Conservation (phyloP, 1,140 invertebrate species). For the Cephus cinctus region DNA sequence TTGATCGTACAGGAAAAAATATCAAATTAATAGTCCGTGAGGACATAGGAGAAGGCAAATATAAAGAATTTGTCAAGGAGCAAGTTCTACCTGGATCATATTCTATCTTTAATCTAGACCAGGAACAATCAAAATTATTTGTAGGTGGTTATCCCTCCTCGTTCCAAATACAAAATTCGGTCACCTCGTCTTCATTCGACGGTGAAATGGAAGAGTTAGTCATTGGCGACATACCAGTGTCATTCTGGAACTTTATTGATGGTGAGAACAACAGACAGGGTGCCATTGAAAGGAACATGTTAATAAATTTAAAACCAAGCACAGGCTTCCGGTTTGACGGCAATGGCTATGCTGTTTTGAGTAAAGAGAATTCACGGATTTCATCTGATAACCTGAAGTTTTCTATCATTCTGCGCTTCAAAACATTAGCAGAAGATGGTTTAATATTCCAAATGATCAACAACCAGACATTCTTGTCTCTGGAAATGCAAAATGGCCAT, state of each 20-base stretch:
- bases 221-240: conserved; percentile 85
- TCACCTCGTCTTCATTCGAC: conserved; percentile 75
- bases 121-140: conserved; percentile 82
- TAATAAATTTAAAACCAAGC: conserved; percentile 62
- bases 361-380: conserved; percentile 60
- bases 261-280: conserved; percentile 74
- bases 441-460: conserved; percentile 83
- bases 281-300: conserved; percentile 69
- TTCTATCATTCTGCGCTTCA: conserved; percentile 70
- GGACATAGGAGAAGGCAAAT: conserved; percentile 64
- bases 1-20: conserved; percentile 84
- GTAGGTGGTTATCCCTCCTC: conserved; percentile 82
- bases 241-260: conserved; percentile 92
- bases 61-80: conserved; percentile 58
- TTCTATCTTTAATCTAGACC: conserved; percentile 85
- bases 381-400: conserved; percentile 60
- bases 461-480: conserved; percentile 73
- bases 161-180: conserved; percentile 66
- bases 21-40: conserved; percentile 80
- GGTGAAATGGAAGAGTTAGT: conserved; percentile 89
- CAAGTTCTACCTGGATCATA: conserved; percentile 67
- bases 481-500: conserved; percentile 79
- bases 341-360: conserved; percentile 75
- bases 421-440: conserved; percentile 83
- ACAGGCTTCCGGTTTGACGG: conserved; percentile 85